phyloP scores from a whole-genome alignment of 2,888 invertebrate species.

The Stenoptilia bipunctidactyla region DNA sequence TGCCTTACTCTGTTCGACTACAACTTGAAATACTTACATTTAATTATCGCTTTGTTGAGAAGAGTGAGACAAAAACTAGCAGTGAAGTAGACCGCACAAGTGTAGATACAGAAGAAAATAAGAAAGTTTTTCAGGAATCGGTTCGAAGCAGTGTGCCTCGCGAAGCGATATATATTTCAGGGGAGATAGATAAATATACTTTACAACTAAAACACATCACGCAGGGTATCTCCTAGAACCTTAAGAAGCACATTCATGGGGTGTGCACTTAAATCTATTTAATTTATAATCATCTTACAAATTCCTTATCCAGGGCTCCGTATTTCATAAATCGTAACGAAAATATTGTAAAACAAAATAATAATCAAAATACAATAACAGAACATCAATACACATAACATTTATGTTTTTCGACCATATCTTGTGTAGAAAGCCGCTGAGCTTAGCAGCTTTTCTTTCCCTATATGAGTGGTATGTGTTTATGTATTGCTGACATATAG shows the following conservation, averaged over 20 bases:
- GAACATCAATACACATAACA: constrained; percentile 38
- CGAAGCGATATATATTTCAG: constrained; percentile 50
- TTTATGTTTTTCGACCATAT: constrained; percentile 21
- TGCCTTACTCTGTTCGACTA: too few species aligned
- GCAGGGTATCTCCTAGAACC: constrained; percentile 51
- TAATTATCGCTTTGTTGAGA: too few species aligned
- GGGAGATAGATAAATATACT: constrained; percentile 45
- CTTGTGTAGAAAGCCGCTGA: constrained; percentile 11
- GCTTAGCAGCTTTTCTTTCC: constrained; percentile 10
- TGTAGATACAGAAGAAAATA: constrained; percentile 19
- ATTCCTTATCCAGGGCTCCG: constrained; percentile 61
- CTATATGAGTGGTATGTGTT: constrained; percentile 32
- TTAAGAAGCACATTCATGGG: constrained; percentile 69
- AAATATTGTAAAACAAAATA: constrained; percentile 10
- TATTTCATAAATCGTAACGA: constrained; percentile 21
- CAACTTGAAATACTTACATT: too few species aligned
- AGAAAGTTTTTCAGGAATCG: constrained; percentile 40
- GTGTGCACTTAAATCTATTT: constrained; percentile 60
- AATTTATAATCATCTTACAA: constrained; percentile 23
- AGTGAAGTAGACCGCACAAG: not conserved
- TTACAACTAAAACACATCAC: constrained; percentile 39
- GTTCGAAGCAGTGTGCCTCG: constrained; percentile 61
- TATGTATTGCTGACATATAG: constrained; percentile 18
- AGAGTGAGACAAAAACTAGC: not conserved
- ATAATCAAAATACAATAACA: constrained; percentile 27